Percentiles rank a stretch among this genome's conserved stretches.
These are phyloP conservation scores for Endomychus coccineus DNA, from an alignment of 2,888 invertebrate species.

Conservation along the genomic window DNA sequence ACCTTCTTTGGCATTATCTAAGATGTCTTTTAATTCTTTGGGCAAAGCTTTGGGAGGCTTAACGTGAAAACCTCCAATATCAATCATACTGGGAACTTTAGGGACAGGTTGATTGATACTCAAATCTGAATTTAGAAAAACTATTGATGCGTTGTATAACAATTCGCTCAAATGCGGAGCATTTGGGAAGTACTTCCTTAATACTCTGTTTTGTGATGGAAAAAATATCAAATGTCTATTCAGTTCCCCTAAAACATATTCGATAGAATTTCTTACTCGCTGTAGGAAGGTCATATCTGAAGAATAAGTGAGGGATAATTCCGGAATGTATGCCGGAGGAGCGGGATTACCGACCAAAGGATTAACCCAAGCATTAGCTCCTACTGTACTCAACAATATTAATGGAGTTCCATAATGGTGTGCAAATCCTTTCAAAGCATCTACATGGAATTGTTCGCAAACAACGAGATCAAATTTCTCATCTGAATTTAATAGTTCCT, in stretches of 20 bases:
- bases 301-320: constrained; percentile 1
- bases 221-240: constrained; percentile 10
- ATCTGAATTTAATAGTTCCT: constrained; percentile 1
- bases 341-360: constrained; percentile 9
- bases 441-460: neutral
- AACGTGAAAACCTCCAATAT: constrained; percentile 51
- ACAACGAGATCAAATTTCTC: constrained; percentile 11
- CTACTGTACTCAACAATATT: constrained; percentile 4
- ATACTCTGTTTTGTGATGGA: constrained; percentile 22
- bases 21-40: constrained; percentile 44
- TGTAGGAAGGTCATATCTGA: constrained; percentile 10
- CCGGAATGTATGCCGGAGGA: constrained; percentile 8
- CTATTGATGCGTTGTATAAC: constrained; percentile 30
- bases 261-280: constrained; percentile 8
- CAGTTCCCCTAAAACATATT: constrained; percentile 12
- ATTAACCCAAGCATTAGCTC: neutral
- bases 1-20: constrained; percentile 49
- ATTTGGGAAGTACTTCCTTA: constrained; percentile 28
- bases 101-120: constrained; percentile 48
- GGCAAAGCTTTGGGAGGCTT: constrained; percentile 30
- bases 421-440: constrained; percentile 2
- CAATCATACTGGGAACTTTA: constrained; percentile 49
- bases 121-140: constrained; percentile 42
- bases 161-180: constrained; percentile 26
- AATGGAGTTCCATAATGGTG: constrained; percentile 6